Evolutionary conservation across 2,113 vertebrate species (phyloP).

Genomic region (Mastomys natalensis): DNA sequence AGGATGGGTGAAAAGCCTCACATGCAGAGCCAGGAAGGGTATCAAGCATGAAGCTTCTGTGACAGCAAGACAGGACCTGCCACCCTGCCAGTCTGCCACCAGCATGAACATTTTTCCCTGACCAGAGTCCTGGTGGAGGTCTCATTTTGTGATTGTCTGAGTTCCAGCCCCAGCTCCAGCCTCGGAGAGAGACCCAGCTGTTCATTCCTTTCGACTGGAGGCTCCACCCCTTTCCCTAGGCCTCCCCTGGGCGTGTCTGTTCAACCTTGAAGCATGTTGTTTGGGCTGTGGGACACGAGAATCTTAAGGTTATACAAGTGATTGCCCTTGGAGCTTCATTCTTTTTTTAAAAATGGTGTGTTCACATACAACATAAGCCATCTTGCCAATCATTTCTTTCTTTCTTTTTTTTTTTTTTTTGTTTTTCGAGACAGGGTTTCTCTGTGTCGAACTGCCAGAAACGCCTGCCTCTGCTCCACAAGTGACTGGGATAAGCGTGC

Average conservation of each 20-base stretch:
- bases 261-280: neutral
- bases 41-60: neutral
- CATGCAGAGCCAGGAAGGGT: too few relatives aligned
- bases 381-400: neutral
- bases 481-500: too few relatives aligned
- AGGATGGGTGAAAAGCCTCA: neutral
- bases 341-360: neutral
- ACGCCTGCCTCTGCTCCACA: too few relatives aligned
- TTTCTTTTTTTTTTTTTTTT: too few relatives aligned
- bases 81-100: neutral
- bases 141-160: neutral
- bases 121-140: neutral
- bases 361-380: neutral
- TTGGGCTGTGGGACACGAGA: neutral
- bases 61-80: neutral
- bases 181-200: neutral
- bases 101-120: neutral
- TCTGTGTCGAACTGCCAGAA: too few relatives aligned
- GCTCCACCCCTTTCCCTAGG: neutral
- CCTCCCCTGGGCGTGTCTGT: neutral
- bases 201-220: neutral
- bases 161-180: neutral
- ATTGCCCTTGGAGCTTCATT: neutral
- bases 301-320: neutral
- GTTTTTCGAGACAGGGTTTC: too few relatives aligned